Percentiles rank a stretch among this genome's conserved stretches.
Conservation (phyloP, 1,140 invertebrate species). For the Lasioglossum albipes region DNA sequence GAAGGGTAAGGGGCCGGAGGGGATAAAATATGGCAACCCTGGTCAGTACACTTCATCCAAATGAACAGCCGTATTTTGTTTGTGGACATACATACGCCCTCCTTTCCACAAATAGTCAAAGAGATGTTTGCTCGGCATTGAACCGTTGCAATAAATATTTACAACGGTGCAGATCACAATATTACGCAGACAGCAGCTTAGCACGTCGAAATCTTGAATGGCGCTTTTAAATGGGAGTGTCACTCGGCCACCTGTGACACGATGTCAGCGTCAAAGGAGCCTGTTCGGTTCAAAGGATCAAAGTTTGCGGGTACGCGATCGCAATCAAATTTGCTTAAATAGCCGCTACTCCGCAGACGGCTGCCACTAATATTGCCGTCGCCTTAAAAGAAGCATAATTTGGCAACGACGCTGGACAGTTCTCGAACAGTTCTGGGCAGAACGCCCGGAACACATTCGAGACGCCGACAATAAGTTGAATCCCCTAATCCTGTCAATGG, state of each 20-base stretch:
- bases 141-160: neutral
- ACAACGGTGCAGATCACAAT: neutral
- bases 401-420: conserved; percentile 10
- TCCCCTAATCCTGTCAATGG: conserved; percentile 10
- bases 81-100: too few species aligned
- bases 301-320: neutral
- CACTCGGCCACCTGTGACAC: neutral
- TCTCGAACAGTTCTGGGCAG: conserved; percentile 9
- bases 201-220: neutral
- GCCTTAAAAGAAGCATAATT: conserved; percentile 20
- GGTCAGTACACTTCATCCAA: too few species aligned
- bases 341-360: too few species aligned
- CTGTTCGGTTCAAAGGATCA: neutral
- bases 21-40: too few species aligned
- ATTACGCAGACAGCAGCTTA: neutral
- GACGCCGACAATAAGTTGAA: conserved; percentile 10
- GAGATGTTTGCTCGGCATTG: too few species aligned
- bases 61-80: too few species aligned
- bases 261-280: neutral
- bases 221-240: conserved; percentile 2
- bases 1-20: too few species aligned
- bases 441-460: neutral
- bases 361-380: neutral
- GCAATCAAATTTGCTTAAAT: conserved; percentile 14
- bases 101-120: too few species aligned